Evolutionary conservation across 1,140 invertebrate genomes (phyloP), one percentile per base, ranked within the genome.

Genomic region (Drosophila grimshawi): DNA sequence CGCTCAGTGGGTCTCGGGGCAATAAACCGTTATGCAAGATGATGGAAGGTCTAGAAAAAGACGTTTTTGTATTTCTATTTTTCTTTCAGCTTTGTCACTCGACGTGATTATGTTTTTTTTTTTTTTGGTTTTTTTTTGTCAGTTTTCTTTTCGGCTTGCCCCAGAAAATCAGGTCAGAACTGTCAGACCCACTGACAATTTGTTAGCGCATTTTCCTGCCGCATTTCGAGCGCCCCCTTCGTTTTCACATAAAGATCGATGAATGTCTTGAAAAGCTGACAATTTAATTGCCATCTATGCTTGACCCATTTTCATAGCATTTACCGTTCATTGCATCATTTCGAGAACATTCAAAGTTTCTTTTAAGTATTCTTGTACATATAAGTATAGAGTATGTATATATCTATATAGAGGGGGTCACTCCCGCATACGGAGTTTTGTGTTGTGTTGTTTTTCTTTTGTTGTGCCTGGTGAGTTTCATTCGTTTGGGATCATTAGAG

Each of bases 291-390:
- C 75, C 77, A 73, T 68, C 59, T 62, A 35, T 46, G 60, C 60
- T 77, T 80, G 78, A 78, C 75, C 78, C 61, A 80, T 80, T 80
- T 80, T 59, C 55, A 69, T 68, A 78, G 48, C 70, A 78, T 78
- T 80, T 80, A 78, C 78, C 78, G 78, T 80, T 80, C 64, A 78
- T 78, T 80, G 75, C 78, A 76, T 68, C 75, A 80, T 65, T 77
- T 65, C 37, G 6, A 75, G 72, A 75, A 75, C 67, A 43, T 73
- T 68, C 67, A 10, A 43, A 27, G 10, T 39, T 67, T 35, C 35
- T 64, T 19, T 52, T 57, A 41, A 29, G 5, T 51, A 45, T 19
- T 55, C 30, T 63, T 63, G 49, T 57, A 19, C 19, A 19, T 19
- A 19, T 19, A 19, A 19, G 19, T 19, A 19, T 19, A 19, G 19